Evolutionary conservation across 1,140 invertebrate genomes (phyloP), one percentile per base, ranked within the genome.

Genomic region (Notospermus geniculatus): DNA sequence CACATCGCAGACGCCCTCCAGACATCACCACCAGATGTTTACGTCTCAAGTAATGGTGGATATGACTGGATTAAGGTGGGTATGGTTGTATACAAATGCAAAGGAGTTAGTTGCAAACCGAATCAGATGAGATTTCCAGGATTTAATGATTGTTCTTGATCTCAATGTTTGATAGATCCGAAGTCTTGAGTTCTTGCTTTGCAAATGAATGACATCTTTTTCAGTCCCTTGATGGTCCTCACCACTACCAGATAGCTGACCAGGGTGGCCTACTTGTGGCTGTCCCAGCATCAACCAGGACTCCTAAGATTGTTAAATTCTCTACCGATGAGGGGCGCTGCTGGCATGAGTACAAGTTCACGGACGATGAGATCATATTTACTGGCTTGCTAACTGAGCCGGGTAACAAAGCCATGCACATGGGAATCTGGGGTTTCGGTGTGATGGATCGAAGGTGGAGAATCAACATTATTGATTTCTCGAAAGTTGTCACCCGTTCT

Each of bases 321-420:
- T 78, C 75, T 2, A 71, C 74, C 22, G 78, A 81, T 57, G 73
- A 73, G 46, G 79, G 79, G 4, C 62, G 66, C 22, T 81, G 79
- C 59, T 81, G 79, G 79, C 76, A 78, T 58, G 67, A 69, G 15
- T 78, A 79, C 63, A 62, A 74, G 32, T 81, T 73, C 56, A 77
- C 78, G 2, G 46, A 71, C 4, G 68, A 79, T 64, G 90, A 93
- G 79, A 89, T 92, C 0, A 92, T 91, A 25, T 94, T 95, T 73
- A 94, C 92, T 29, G 95, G 93, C 11, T 85, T 96, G 32, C 54
- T 81, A 45, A 81, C 78, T 15, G 77, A 79, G 57, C 79, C 79
- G 9, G 75, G 73, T 5, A 73, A 73, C 45, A 73, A 71, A 43
- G 72, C 72, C 17, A 68, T 77, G 91, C 91, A 71, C 79, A 91